Evolutionary conservation across 2,113 vertebrate species (phyloP), one percentile per base, ranked within the genome.

Genomic region (Arothron firmamentum): DNA sequence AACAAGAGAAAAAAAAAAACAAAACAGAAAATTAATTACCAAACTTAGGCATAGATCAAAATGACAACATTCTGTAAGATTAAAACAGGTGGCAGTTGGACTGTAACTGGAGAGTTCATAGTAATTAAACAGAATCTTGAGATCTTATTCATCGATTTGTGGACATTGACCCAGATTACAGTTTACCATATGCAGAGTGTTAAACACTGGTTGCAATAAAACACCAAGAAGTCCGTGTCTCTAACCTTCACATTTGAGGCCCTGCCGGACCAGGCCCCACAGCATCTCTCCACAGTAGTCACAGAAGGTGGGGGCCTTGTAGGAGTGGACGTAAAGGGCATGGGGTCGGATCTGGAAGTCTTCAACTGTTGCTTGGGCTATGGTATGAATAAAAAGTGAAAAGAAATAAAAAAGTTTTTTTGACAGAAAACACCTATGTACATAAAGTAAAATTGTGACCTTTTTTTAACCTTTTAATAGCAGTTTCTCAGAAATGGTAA

Each of bases 251-350:
- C 97, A 99, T 92, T 99, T 99, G 72, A 99, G 92, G 51, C 97
- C 96, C 80, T 99, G 97, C 52, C 97, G 94, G 78, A 99, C 96
- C 59, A 99, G 92, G 79, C 96, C 97, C 95, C 96, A 99, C 47
- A 99, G 93, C 97, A 99, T 99, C 88, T 99, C 97, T 70, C 96
- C 97, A 12, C 97, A 99, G 90, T 99, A 98, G 90, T 99, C 97
- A 75, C 97, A 99, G 88, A 99, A 99, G 65, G 97, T 96, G 78
- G 97, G 97, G 64, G 97, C 95, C 83, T 99, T 99, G 89, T 99
- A 99, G 76, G 97, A 99, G 90, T 99, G 97, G 68, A 99, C 97
- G 43, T 96, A 95, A 38, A 99, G 95, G 62, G 95, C 91, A 84
- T 99, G 97, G 71, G 97, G 97, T 74, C 96, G 94, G 77, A 98